Percentiles rank a stretch among this genome's conserved stretches.
These are phyloP conservation scores for Nerophis ophidion DNA, from an alignment of 2,113 vertebrate genomes.

Conservation along the genomic window DNA sequence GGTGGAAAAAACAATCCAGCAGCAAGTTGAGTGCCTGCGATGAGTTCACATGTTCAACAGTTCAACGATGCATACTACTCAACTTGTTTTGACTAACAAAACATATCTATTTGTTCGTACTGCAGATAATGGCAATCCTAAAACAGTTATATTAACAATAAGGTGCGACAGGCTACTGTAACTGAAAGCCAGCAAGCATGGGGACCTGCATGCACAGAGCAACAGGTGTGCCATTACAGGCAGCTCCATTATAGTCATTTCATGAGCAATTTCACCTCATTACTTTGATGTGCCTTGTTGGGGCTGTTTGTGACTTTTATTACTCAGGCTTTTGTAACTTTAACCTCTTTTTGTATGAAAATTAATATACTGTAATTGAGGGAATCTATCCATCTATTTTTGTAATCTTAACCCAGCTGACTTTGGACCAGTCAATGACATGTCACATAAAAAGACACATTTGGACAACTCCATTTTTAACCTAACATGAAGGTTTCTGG, in stretches of 20 bases:
- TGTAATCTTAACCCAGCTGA: no score
- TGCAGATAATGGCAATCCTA: not conserved
- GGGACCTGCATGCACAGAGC: conserved; percentile 29
- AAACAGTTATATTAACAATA: not conserved
- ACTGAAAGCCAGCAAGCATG: not conserved
- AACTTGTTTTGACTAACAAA: no score
- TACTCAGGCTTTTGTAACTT: not conserved
- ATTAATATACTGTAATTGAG: not conserved
- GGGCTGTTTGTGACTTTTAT: conserved; percentile 19
- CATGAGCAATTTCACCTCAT: conserved; percentile 54
- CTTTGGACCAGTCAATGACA: no score
- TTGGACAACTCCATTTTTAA: no score
- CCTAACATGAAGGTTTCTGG: no score
- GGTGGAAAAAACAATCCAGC: conserved; percentile 18
- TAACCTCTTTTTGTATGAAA: not conserved
- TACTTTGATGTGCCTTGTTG: conserved; percentile 27
- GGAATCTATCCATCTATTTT: not conserved
- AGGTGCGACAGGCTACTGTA: not conserved
- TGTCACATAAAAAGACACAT: no score
- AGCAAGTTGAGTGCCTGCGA: not conserved
- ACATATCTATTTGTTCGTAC: no score
- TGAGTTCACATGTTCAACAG: no score
- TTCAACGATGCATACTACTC: no score
- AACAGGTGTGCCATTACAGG: conserved; percentile 44
- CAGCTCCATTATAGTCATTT: conserved; percentile 46